Evolutionary conservation across 2,888 invertebrate genomes (phyloP).

Genomic region (Platypus cylindrus): DNA sequence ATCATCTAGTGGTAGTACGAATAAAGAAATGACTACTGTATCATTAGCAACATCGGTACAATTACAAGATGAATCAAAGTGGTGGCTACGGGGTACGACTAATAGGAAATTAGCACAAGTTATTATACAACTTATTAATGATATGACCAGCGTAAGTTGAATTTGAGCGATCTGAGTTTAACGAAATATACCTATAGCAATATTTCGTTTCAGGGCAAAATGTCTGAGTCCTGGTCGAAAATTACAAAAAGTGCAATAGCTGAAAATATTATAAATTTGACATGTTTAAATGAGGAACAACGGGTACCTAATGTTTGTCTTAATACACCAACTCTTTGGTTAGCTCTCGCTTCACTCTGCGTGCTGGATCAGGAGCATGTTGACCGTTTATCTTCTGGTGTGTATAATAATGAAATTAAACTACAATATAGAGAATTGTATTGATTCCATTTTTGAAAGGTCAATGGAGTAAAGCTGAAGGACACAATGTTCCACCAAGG

Average conservation of each 20-base stretch:
- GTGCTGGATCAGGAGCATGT: conserved; percentile 86
- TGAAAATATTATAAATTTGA: conserved; percentile 71
- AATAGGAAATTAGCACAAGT: conserved; percentile 76
- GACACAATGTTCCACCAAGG: conserved; percentile 46
- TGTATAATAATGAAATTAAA: neutral
- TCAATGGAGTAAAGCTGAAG: conserved; percentile 59
- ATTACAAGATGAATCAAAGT: conserved; percentile 45
- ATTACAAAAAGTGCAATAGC: conserved; percentile 83
- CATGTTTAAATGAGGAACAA: conserved; percentile 63
- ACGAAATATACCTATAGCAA: too few relatives aligned
- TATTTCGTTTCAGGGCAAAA: conserved; percentile 56
- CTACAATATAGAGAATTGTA: neutral
- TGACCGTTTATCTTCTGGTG: conserved; percentile 57
- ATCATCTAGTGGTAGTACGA: conserved; percentile 35
- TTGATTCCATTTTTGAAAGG: conserved; percentile 39
- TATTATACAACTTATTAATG: conserved; percentile 75
- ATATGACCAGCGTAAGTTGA: conserved; percentile 70
- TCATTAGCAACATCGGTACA: conserved; percentile 47
- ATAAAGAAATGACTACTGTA: conserved; percentile 42
- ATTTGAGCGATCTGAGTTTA: neutral
- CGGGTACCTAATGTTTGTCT: conserved; percentile 68
- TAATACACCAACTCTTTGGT: conserved; percentile 76
- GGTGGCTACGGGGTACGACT: conserved; percentile 83
- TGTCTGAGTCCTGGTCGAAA: conserved; percentile 74
- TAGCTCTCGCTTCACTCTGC: conserved; percentile 85